Base-by-base conservation (phyloP, 2,797 vertebrate genomes). In the Brachymystax lenok region DNA sequence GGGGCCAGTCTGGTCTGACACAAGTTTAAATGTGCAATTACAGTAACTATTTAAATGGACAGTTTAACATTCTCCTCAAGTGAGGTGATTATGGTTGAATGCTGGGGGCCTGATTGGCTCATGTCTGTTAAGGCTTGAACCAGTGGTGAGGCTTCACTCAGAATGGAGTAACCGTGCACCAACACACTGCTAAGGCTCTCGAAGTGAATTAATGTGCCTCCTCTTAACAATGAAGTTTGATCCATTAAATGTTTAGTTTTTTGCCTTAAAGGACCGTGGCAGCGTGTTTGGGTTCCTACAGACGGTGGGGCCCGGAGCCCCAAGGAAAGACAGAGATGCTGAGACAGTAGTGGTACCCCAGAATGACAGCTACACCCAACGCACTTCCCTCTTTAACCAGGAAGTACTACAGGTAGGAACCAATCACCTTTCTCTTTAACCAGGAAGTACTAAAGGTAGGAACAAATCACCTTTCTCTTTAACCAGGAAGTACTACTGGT, bases 361-460 rank as follows among this genome's bases (percentile, higher is more conserved):
- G 74, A 82, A 76, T 4, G 93, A 93, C 86, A 81, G 82, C 83
- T 92, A 94, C 77, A 84, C 88, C 74, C 92, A 93, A 74, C 86
- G 85, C 69, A 92, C 85, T 83, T 81, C 91, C 0, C 88, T 94
- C 71, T 95, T 95, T 87, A 90, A 85, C 88, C 90, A 85, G 75
- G 93, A 95, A 85, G 89, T 86, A n/a, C 74, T 91, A 78, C 92
- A 95, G 94, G 94, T 95, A 93, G 19, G 77, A 52, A 8, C 67
- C 27, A 40, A 40, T 8, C 35, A 30, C n/a, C n/a, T n/a, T n/a
- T n/a, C n/a, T n/a, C n/a, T n/a, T n/a, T 24, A 85, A 30, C 28
- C 28, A 30, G 75, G 93, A 95, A 85, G 89, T 87, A n/a, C 75
- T 91, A 78, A 92, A 95, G 94, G 94, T 95, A 93, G 21, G 77